phyloP scores from a whole-genome alignment of 2,113 vertebrate genomes.

The Centropristis striata region DNA sequence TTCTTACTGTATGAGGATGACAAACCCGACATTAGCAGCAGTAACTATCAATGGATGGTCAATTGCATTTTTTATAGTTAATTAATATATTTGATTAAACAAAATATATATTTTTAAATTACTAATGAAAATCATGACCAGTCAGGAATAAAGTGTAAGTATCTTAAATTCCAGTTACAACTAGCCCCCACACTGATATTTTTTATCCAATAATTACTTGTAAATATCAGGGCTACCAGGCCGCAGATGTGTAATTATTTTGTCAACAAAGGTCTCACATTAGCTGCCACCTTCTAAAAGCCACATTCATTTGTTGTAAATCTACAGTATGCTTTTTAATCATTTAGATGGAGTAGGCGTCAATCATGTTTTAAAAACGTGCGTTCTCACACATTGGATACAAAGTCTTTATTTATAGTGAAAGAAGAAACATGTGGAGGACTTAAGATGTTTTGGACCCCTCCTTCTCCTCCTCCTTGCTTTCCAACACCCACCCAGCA shows the following conservation, averaged over 20 bases:
- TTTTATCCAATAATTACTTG: conserved; percentile 20
- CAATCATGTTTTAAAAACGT: conserved; percentile 16
- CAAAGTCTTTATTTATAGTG: conserved; percentile 44
- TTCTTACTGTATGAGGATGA: neutral
- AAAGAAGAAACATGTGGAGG: conserved; percentile 52
- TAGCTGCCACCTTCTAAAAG: conserved; percentile 45
- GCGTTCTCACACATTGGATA: conserved; percentile 27
- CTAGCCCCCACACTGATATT: neutral
- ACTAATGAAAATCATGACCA: conserved; percentile 14
- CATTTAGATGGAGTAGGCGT: neutral
- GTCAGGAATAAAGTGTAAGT: neutral
- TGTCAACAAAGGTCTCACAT: conserved; percentile 34
- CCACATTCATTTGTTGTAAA: conserved; percentile 11
- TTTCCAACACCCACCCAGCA: conserved; percentile 16
- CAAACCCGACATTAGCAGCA: neutral
- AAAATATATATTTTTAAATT: neutral
- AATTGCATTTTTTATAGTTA: neutral
- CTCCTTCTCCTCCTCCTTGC: neutral
- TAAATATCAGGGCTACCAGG: conserved; percentile 20
- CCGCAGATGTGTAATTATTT: conserved; percentile 21
- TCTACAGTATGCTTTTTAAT: conserved; percentile 11
- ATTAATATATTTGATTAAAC: neutral
- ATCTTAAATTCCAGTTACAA: conserved; percentile 4
- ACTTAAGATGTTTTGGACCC: conserved; percentile 38
- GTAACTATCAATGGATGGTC: neutral